Base-by-base conservation (phyloP, 2,797 vertebrate genomes). In the Acrossocheilus fasciatus region DNA sequence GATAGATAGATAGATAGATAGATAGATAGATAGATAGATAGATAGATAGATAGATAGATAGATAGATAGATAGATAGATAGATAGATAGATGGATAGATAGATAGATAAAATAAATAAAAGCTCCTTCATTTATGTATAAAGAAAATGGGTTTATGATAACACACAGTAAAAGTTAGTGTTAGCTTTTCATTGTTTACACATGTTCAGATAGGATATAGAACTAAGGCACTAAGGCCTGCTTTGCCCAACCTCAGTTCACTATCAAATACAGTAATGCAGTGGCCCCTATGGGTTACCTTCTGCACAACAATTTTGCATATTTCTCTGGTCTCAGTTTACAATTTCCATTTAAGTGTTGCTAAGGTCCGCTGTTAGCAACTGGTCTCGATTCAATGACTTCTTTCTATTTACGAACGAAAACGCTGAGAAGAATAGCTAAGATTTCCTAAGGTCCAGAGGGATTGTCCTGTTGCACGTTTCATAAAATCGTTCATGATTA, bases 281-380 rank as follows among this genome's bases (percentile, higher is more conserved):
- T 94, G 95, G 91, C 93, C 93, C 93, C 94, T 94, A 93, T 87
- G 90, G 94, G 94, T 87, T 89, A 86, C 83, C 89, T 86, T 91
- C 87, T 91, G 91, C 90, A 94, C 93, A 91, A 91, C 89, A 92
- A 90, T 92, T 89, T 83, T 84, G 20, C 54, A 75, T 85, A 82
- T 80, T 68, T 83, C 73, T 50, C 11, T 62, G n/a, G 39, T 78
- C 70, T 83, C 20, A 66, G 39, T 43, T 89, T 18, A 73, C 26
- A 43, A 52, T 68, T 52, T 50, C 15, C 69, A 34, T 34, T n/a
- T 30, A 20, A 68, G 1, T 52, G 64, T 47, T 43, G 23, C 45
- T 62, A 26, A 12, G 59, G 6, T 26, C 4, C 30, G 23, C 9
- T 12, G n/a, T 34, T 30, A 23, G 14, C 11, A 68, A 52, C 59